Evolutionary conservation across 2,113 vertebrate genomes (phyloP), one percentile per base, ranked within the genome.

Genomic region (Mormyrus lacerda): DNA sequence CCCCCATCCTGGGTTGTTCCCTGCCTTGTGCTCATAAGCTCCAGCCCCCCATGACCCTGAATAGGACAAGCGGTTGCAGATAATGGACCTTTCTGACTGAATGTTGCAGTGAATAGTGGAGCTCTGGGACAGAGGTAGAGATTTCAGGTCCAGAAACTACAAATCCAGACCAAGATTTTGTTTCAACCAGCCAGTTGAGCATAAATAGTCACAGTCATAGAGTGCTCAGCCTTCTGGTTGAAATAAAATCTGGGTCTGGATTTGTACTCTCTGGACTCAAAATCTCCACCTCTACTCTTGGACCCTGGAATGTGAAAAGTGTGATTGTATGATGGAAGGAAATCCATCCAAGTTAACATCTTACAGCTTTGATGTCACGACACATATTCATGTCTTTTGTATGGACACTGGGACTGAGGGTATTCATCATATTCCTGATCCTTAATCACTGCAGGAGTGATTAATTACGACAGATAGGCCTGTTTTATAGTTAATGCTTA

Each of bases 361-460:
- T 79, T 79, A 17, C 4, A 79, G 73, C 35, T 35, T 39, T 15
- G 73, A 42, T 79, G 73, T 15, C 3, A 15, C 15, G 17, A 42
- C 73, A 79, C 73, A 42, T 42, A 79, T 79, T 79, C 35, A 39
- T 5, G 39, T 79, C 73, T 19, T 79, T 79, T 79, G 73, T 17
- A 79, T 79, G 35, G 73, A 79, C 35, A 79, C 73, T 6, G 73
- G 73, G 73, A 79, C 42, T 76, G 31, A 76, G 69, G 69, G 15
- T 42, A 79, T 79, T 79, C 73, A 79, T 42, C 31, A 79, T 39
- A 4, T 27, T 85, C 10, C 82, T 48, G 44, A 48, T 47, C 45
- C 83, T 85, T 85, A 85, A 50, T 85, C 83, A 48, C 83, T 85
- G 21, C 24, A 50, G 47, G 24, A 21, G 83, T 85, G 83, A 85